phyloP scores from a whole-genome alignment of 2,113 vertebrate genomes.

The Sus scrofa region DNA sequence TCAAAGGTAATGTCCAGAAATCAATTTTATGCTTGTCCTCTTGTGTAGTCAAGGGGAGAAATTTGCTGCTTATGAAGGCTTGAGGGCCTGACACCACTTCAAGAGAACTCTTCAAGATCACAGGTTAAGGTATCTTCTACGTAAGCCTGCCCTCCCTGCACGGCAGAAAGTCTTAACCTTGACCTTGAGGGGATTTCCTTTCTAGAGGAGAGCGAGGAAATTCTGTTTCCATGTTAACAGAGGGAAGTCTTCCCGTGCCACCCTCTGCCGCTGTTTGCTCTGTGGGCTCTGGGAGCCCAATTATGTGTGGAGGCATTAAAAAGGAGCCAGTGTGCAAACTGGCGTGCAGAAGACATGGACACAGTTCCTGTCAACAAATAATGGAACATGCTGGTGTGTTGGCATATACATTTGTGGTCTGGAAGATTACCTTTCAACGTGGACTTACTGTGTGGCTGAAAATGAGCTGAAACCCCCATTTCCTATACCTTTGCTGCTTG shows the following conservation, averaged over 20 bases:
- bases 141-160: slow-evolving; percentile 63
- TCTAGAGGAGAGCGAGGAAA: slow-evolving; percentile 82
- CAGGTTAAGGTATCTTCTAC: slow-evolving; percentile 83
- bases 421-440: slow-evolving; percentile 80
- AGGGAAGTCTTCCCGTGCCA: slow-evolving; percentile 81
- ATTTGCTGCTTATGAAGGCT: slow-evolving; percentile 71
- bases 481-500: slow-evolving; percentile 76
- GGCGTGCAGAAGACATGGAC: slow-evolving; percentile 72
- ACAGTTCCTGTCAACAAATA: slow-evolving; percentile 81
- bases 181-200: slow-evolving; percentile 85
- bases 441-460: slow-evolving; percentile 72
- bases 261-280: slow-evolving; percentile 73
- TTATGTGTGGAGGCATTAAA: slow-evolving; percentile 77
- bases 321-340: slow-evolving; percentile 65
- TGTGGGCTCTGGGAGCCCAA: slow-evolving; percentile 78
- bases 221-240: slow-evolving; percentile 84
- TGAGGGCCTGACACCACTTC: slow-evolving; percentile 69
- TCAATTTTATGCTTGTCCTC: slow-evolving; percentile 77
- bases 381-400: slow-evolving; percentile 72
- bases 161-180: slow-evolving; percentile 83
- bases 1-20: slow-evolving; percentile 75
- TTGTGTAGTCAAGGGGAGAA: slow-evolving; percentile 82
- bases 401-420: slow-evolving; percentile 60
- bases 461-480: slow-evolving; percentile 81
- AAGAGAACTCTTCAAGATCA: slow-evolving; percentile 76